These are phyloP conservation scores for Ophonus ardosiacus DNA, from an alignment of 2,888 invertebrate genomes.

Conservation along the genomic window DNA sequence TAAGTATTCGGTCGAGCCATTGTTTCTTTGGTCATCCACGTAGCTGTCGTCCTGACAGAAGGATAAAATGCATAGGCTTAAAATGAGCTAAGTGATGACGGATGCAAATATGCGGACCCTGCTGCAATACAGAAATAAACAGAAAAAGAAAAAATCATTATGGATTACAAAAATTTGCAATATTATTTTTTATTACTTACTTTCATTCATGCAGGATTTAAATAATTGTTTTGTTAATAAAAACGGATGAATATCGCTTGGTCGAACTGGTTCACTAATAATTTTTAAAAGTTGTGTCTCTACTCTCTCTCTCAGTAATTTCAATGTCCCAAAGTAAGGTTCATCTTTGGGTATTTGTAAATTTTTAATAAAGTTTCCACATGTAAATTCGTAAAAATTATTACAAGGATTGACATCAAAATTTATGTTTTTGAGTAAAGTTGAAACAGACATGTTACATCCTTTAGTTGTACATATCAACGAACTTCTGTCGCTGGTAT, in stretches of 20 bases:
- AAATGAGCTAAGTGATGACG: too few relatives aligned
- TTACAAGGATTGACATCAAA: constrained; percentile 15
- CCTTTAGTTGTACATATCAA: constrained; percentile 8
- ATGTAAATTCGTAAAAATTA: constrained; percentile 37
- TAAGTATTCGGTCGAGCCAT: too few relatives aligned
- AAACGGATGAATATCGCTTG: constrained; percentile 73
- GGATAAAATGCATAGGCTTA: too few relatives aligned
- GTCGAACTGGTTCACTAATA: constrained; percentile 72
- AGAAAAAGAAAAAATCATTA: too few relatives aligned
- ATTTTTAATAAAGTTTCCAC: constrained; percentile 38
- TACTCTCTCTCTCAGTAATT: background rate
- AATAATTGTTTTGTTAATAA: constrained; percentile 75
- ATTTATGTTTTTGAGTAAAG: background rate
- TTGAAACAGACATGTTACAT: background rate
- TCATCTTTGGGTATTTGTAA: constrained; percentile 19
- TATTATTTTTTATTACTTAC: constrained; percentile 68
- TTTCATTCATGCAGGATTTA: constrained; percentile 76
- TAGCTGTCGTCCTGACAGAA: too few relatives aligned
- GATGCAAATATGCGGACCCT: too few relatives aligned
- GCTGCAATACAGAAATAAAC: too few relatives aligned
- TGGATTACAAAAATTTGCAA: background rate
- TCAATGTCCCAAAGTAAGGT: background rate
- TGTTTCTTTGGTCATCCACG: too few relatives aligned
- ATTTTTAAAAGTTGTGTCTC: background rate
- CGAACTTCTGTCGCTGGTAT: too few relatives aligned